Conservation (phyloP, 2,888 invertebrate species). For the Acanthoscelides obtectus region DNA sequence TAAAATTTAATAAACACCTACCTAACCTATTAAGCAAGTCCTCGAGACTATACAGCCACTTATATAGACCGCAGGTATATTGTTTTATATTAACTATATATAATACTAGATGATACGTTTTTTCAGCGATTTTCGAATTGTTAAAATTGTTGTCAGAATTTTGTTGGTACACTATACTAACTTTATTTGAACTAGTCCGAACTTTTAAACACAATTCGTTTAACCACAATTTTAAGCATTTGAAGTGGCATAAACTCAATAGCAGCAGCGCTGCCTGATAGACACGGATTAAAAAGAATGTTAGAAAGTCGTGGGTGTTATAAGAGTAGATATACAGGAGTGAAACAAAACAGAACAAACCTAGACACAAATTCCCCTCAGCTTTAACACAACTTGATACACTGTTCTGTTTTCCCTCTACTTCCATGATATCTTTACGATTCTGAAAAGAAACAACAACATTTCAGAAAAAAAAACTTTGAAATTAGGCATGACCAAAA, state of each 20-base stretch:
- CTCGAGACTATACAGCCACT: slow-evolving; percentile 20
- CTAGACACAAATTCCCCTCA: slow-evolving; percentile 45
- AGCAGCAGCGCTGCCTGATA: neutral
- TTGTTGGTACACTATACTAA: slow-evolving; percentile 27
- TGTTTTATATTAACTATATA: slow-evolving; percentile 5
- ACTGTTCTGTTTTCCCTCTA: slow-evolving; percentile 38
- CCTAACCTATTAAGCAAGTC: slow-evolving; percentile 15
- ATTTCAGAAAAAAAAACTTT: neutral
- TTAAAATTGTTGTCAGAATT: slow-evolving; percentile 46
- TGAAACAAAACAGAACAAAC: slow-evolving; percentile 45
- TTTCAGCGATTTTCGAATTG: slow-evolving; percentile 15
- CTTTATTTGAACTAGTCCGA: slow-evolving; percentile 9
- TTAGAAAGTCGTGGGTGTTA: slow-evolving; percentile 28
- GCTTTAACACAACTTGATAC: slow-evolving; percentile 41
- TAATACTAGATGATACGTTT: neutral
- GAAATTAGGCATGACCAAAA: too few relatives aligned
- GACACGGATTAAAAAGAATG: neutral
- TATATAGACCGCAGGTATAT: slow-evolving; percentile 16
- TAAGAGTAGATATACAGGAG: slow-evolving; percentile 35
- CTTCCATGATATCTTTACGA: slow-evolving; percentile 40
- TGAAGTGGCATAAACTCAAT: neutral
- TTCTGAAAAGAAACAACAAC: slow-evolving; percentile 34
- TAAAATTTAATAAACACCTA: slow-evolving; percentile 15
- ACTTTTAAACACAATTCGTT: slow-evolving; percentile 17
- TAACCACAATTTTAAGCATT: neutral